Evolutionary conservation across 2,113 vertebrate species (phyloP).

Genomic region (Calidris pugnax): DNA sequence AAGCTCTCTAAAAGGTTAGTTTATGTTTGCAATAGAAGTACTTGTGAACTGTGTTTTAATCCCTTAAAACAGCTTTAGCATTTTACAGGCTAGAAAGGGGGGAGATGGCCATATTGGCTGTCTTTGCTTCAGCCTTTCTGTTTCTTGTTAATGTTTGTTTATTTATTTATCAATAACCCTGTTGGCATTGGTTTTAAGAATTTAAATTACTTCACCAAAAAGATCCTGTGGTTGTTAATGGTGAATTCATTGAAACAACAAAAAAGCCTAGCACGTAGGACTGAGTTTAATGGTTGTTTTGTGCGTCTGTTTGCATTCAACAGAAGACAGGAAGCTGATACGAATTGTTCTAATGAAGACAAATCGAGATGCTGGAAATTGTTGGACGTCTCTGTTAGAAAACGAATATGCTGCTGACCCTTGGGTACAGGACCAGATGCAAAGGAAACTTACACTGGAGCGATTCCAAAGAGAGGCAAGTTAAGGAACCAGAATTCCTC

Average conservation of each 20-base stretch:
- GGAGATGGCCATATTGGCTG: background rate
- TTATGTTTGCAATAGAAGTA: background rate
- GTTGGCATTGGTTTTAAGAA: background rate
- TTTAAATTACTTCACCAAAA: background rate
- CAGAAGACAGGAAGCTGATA: conserved; percentile 94
- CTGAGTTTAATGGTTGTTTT: background rate
- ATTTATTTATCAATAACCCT: background rate
- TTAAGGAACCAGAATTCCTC: background rate
- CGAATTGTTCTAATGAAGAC: conserved; percentile 92
- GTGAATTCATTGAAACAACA: background rate
- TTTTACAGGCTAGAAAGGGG: background rate
- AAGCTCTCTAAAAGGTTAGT: background rate
- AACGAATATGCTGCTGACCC: conserved; percentile 91
- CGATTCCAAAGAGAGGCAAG: conserved; percentile 94
- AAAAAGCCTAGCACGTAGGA: background rate
- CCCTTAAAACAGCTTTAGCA: background rate
- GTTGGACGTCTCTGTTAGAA: conserved; percentile 93
- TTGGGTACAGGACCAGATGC: conserved; percentile 98
- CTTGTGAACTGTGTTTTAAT: background rate
- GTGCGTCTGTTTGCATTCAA: background rate
- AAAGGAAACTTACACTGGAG: conserved; percentile 94
- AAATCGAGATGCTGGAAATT: conserved; percentile 93
- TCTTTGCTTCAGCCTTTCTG: background rate
- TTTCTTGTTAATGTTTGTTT: background rate
- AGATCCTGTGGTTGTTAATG: background rate